Evolutionary conservation across 2,888 invertebrate species (phyloP).

Genomic region (Boloria euphrosyne): DNA sequence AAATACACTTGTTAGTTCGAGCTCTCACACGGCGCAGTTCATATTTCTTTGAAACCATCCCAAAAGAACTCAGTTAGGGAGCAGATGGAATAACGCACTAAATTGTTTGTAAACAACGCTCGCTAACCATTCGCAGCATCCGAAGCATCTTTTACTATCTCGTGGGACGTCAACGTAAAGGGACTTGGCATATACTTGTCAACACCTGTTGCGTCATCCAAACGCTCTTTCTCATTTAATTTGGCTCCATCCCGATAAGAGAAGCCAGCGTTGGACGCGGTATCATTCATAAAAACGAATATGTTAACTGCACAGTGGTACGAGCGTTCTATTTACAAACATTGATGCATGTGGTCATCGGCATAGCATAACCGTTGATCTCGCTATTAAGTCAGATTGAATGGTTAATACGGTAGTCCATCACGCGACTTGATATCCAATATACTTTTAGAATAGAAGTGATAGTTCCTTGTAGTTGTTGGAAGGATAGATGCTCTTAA

Average conservation of each 20-base stretch:
- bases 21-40: constrained; percentile 65
- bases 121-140: constrained; percentile 53
- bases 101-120: constrained; percentile 72
- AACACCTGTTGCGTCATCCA: constrained; percentile 24
- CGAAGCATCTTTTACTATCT: constrained; percentile 51
- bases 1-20: constrained; percentile 68
- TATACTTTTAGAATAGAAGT: constrained; percentile 48
- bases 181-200: constrained; percentile 13
- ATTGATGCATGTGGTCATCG: constrained; percentile 82
- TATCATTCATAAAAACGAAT: constrained; percentile 41
- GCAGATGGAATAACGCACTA: constrained; percentile 39
- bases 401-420: constrained; percentile 47
- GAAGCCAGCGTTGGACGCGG: constrained; percentile 37
- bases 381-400: constrained; percentile 65
- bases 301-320: constrained; percentile 59
- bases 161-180: constrained; percentile 61
- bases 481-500: constrained; percentile 62
- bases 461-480: constrained; percentile 49
- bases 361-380: constrained; percentile 76
- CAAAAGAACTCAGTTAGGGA: constrained; percentile 38
- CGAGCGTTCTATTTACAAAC: constrained; percentile 79
- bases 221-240: constrained; percentile 8
- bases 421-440: constrained; percentile 50
- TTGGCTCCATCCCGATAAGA: neutral
- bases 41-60: constrained; percentile 61